Percentiles rank a stretch among this genome's conserved stretches.
phyloP scores from a whole-genome alignment of 1,140 invertebrate species.

The Thrips palmi region DNA sequence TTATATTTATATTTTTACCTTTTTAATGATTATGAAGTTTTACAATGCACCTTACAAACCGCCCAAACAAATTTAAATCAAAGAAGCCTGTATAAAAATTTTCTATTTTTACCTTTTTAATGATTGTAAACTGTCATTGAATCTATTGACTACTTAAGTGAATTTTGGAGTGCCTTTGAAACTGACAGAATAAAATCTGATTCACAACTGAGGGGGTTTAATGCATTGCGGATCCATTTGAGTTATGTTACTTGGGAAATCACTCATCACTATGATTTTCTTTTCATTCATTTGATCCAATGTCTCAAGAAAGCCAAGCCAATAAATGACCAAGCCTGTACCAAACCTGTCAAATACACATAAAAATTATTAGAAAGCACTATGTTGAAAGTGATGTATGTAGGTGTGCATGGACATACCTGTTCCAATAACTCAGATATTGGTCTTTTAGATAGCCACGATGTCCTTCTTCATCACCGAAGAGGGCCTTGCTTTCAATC shows the following conservation, averaged over 20 bases:
- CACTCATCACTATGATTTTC: conserved; percentile 44
- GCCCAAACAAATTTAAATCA: too few relatives aligned
- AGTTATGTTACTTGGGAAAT: conserved; percentile 34
- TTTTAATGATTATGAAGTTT: too few relatives aligned
- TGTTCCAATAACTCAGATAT: conserved; percentile 78
- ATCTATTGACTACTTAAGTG: too few relatives aligned
- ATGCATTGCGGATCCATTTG: conserved; percentile 8
- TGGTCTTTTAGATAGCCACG: conserved; percentile 72
- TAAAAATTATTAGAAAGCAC: conserved; percentile 10
- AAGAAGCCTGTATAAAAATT: too few relatives aligned
- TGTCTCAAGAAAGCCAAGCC: conserved; percentile 79
- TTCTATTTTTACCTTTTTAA: too few relatives aligned
- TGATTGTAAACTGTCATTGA: too few relatives aligned
- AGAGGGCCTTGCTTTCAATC: conserved; percentile 92
- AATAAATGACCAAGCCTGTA: conserved; percentile 85
- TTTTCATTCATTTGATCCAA: conserved; percentile 36
- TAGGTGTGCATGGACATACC: conserved; percentile 25
- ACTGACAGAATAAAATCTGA: background rate
- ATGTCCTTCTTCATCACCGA: conserved; percentile 70
- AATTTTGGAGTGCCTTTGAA: too few relatives aligned
- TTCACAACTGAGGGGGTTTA: conserved; percentile 1
- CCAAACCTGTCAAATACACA: conserved; percentile 49
- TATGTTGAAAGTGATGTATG: conserved; percentile 6
- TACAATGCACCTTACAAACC: too few relatives aligned
- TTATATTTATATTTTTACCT: too few relatives aligned